Evolutionary conservation across 2,797 vertebrate genomes (phyloP), one percentile per base, ranked within the genome.

Genomic region (Halcyon chelicuti): DNA sequence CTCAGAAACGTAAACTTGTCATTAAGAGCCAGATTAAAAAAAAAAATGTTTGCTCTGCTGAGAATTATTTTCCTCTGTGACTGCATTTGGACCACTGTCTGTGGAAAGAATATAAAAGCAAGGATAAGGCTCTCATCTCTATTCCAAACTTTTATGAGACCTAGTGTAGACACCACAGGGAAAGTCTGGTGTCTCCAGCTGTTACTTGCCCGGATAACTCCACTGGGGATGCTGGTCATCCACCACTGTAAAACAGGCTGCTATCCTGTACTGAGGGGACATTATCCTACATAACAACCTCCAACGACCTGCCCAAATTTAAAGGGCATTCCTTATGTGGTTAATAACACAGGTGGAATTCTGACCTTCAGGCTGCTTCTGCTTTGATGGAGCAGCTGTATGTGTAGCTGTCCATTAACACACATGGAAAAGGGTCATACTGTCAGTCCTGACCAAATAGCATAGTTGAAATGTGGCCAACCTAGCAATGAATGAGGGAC

Each of bases 41-140:
- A 72, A 75, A 12, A 54, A 33, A 10, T 14, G 37, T 77, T 87
- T 90, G 16, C 51, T 83, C 29, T 67, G 26, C 33, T 72, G 70
- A 87, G 65, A 77, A 65, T n/a, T 40, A 2, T 91, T 86, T 77
- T 88, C 51, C 65, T 79, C 28, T 58, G 19, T 81, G 40, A 47
- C 14, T 75, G 21, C 20, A 39, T 81, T 90, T 84, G n/a, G 58
- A 68, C 26, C 37, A 10, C 37, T 47, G 55, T 33, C n/a, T 70
- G 25, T 42, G 46, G 61, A 47, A 89, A 74, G 39, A 26, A 21
- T 66, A 57, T 52, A 81, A 65, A 95, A 76, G n/a, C 33, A 89
- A 75, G 73, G 86, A 35, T 63, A 72, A 80, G 26, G 28, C 29
- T 46, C 6, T 71, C 21, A 4, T 66, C 37, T 79, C 35, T 65